Evolutionary conservation across 2,113 vertebrate genomes (phyloP).

Genomic region (Axis porcinus): DNA sequence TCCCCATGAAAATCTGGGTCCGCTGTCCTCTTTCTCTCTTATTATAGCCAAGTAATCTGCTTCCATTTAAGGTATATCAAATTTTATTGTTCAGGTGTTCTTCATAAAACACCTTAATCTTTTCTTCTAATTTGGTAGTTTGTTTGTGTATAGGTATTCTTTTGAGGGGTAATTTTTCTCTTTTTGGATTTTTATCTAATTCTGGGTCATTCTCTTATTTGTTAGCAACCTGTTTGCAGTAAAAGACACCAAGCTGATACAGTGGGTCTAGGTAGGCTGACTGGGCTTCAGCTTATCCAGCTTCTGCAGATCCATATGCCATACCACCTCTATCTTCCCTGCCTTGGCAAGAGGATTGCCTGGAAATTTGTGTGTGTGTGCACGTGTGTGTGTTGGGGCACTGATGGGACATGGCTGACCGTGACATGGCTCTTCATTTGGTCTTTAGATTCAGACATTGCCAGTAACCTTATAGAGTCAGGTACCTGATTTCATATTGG

Average conservation of each 20-base stretch:
- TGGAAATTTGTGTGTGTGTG: not conserved
- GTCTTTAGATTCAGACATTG: not conserved
- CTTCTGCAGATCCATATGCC: slow-evolving; percentile 81
- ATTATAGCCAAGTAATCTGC: not conserved
- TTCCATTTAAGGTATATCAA: not conserved
- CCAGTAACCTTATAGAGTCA: not conserved
- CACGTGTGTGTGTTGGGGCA: not conserved
- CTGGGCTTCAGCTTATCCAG: slow-evolving; percentile 67
- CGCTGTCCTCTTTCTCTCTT: not conserved
- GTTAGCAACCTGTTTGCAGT: slow-evolving; percentile 87
- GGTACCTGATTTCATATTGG: not conserved
- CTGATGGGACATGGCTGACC: not conserved
- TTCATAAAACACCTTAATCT: slow-evolving; percentile 75
- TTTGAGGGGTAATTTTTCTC: slow-evolving; percentile 89
- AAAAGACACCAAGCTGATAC: slow-evolving; percentile 76
- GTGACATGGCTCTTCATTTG: not conserved
- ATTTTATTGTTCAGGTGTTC: not conserved
- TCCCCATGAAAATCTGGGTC: slow-evolving; percentile 82
- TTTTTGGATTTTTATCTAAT: slow-evolving; percentile 85
- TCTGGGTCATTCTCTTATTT: slow-evolving; percentile 86
- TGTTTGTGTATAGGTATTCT: slow-evolving; percentile 86
- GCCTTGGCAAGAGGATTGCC: not conserved
- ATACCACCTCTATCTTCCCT: slow-evolving; percentile 72
- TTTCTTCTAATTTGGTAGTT: slow-evolving; percentile 89
- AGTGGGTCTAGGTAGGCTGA: slow-evolving; percentile 74